Conservation (phyloP, 2,888 invertebrate genomes). For the Brachynemurus nebulosus region DNA sequence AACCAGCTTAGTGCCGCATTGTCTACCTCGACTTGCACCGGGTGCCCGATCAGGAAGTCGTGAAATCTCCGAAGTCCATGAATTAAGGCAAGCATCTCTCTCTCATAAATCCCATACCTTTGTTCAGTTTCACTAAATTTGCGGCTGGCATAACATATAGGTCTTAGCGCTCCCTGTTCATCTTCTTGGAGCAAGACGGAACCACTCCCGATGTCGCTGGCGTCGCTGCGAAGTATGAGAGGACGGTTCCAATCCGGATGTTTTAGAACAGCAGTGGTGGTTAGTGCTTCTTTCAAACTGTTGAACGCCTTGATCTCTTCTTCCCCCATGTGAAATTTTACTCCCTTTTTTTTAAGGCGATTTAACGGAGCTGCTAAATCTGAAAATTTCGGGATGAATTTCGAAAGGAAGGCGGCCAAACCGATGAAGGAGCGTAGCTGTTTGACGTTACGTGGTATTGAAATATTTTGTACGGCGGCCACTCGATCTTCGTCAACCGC, state of each 20-base stretch:
- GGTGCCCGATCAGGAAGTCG: neutral
- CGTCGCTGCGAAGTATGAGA: neutral
- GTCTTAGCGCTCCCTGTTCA: neutral
- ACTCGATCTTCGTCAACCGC: constrained; percentile 1
- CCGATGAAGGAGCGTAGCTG: too few species aligned
- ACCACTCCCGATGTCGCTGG: neutral
- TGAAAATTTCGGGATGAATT: neutral
- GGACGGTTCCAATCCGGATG: neutral
- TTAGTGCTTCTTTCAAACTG: neutral
- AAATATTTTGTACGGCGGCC: neutral
- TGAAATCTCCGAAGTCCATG: too few species aligned
- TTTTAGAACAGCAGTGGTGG: neutral
- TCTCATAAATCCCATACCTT: neutral
- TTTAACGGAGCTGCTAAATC: neutral
- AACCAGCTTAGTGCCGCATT: neutral
- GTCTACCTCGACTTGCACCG: neutral
- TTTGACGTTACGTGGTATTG: neutral
- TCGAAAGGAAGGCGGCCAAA: too few species aligned
- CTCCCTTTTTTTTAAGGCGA: neutral
- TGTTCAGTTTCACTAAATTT: neutral
- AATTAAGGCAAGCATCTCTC: neutral
- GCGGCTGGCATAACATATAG: constrained; percentile 16
- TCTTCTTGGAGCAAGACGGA: neutral
- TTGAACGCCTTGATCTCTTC: neutral
- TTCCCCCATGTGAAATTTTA: neutral